phyloP scores from a whole-genome alignment of 2,113 vertebrate species.

The Hirundichthys speculiger region DNA sequence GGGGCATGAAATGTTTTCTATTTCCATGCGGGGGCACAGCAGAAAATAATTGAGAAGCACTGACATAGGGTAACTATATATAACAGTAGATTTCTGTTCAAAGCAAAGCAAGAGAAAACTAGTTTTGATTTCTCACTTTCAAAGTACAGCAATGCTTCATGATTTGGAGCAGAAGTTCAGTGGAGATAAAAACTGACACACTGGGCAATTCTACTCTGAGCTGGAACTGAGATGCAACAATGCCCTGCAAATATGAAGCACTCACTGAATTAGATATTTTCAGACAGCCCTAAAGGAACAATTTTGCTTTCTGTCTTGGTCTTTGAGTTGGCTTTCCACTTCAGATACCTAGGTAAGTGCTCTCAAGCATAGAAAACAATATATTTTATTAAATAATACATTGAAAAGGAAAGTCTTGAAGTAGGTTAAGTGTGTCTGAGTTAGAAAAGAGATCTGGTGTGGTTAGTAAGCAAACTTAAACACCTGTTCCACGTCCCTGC shows the following conservation, averaged over 20 bases:
- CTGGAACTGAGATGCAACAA: too few species aligned
- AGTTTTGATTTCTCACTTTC: not conserved
- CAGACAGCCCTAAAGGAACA: not conserved
- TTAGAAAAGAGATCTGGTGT: conserved; percentile 24
- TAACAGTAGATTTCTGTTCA: not conserved
- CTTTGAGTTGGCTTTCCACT: not conserved
- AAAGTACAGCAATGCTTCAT: not conserved
- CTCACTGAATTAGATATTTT: conserved; percentile 3
- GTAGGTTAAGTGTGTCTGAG: conserved; percentile 18
- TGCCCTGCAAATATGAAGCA: not conserved
- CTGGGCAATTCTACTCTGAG: too few species aligned
- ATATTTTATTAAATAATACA: too few species aligned
- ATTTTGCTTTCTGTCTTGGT: not conserved
- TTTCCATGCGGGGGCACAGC: too few species aligned
- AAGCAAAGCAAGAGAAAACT: not conserved
- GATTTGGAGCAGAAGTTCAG: too few species aligned
- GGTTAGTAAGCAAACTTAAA: conserved; percentile 29
- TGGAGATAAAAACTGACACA: too few species aligned
- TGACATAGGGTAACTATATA: too few species aligned
- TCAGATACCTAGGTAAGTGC: too few species aligned
- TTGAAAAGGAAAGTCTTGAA: conserved; percentile 26
- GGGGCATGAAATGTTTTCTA: too few species aligned
- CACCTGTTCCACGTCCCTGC: not conserved
- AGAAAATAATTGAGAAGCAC: too few species aligned
- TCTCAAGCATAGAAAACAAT: too few species aligned